Evolutionary conservation across 2,888 invertebrate genomes (phyloP).

Genomic region (Sepioteuthis lessoniana): DNA sequence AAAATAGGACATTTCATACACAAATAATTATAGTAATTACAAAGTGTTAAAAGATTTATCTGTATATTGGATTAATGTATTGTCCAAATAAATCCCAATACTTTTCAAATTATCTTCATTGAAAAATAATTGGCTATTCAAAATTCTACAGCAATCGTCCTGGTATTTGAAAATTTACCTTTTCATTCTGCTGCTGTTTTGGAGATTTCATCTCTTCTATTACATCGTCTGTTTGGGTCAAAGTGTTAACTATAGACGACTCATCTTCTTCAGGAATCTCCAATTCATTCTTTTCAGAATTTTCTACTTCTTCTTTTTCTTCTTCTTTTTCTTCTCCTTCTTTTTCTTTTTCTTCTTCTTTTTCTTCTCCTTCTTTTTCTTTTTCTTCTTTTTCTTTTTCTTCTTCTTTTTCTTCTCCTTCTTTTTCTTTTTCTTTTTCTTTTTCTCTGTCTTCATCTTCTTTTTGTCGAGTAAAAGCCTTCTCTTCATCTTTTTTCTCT

Average conservation of each 20-base stretch:
- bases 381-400: neutral
- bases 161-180: neutral
- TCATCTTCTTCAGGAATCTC: neutral
- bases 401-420: neutral
- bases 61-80: too few relatives aligned
- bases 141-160: neutral
- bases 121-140: too few relatives aligned
- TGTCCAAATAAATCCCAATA: too few relatives aligned
- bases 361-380: conserved; percentile 47
- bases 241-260: neutral
- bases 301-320: conserved; percentile 50
- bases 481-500: conserved; percentile 51
- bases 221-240: neutral
- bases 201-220: neutral
- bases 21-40: too few relatives aligned
- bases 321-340: conserved; percentile 49
- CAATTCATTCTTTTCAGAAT: neutral
- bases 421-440: neutral
- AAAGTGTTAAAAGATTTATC: too few relatives aligned
- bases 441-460: neutral
- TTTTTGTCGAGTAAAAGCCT: neutral
- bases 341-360: conserved; percentile 48
- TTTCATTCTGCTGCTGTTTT: neutral
- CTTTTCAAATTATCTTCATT: too few relatives aligned
- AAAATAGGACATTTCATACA: too few relatives aligned